Percentiles rank a stretch among this genome's conserved stretches.
Conservation (phyloP, 2,113 vertebrate genomes). For the Ceuthmochares aereus region DNA sequence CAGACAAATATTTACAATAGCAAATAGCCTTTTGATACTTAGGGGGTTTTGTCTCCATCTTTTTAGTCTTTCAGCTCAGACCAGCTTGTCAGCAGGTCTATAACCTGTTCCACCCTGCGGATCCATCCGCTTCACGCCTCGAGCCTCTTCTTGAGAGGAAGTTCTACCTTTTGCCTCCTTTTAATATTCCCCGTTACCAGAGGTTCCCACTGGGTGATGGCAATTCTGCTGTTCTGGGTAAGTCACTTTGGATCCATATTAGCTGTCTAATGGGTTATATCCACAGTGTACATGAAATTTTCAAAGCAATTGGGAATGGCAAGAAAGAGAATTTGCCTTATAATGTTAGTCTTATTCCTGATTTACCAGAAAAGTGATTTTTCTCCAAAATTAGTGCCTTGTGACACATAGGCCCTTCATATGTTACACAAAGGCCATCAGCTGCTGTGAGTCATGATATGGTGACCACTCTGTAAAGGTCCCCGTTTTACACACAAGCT, state of each 20-base stretch:
- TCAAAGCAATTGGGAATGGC: not conserved
- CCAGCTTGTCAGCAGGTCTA: constrained; percentile 97
- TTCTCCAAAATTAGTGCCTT: not conserved
- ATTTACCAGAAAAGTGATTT: not conserved
- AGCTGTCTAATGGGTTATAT: not conserved
- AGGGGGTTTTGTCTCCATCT: not conserved
- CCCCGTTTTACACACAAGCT: not conserved
- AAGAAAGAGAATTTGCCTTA: not conserved
- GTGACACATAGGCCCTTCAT: not conserved
- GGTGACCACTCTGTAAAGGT: not conserved
- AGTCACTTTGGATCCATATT: not conserved
- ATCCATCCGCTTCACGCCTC: constrained; percentile 95
- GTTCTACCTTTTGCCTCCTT: constrained; percentile 92
- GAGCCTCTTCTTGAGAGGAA: constrained; percentile 94
- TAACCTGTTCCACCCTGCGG: constrained; percentile 97
- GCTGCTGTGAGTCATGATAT: not conserved
- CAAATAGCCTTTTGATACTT: not conserved
- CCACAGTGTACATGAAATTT: not conserved
- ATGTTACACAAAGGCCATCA: not conserved
- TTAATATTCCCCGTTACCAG: constrained; percentile 93
- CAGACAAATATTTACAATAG: not conserved
- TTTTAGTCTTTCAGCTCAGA: constrained; percentile 84
- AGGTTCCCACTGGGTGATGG: constrained; percentile 95
- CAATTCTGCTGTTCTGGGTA: constrained; percentile 89
- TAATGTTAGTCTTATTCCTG: not conserved